These are phyloP conservation scores for Carlito syrichta DNA, from an alignment of 2,113 vertebrate genomes.

Conservation along the genomic window DNA sequence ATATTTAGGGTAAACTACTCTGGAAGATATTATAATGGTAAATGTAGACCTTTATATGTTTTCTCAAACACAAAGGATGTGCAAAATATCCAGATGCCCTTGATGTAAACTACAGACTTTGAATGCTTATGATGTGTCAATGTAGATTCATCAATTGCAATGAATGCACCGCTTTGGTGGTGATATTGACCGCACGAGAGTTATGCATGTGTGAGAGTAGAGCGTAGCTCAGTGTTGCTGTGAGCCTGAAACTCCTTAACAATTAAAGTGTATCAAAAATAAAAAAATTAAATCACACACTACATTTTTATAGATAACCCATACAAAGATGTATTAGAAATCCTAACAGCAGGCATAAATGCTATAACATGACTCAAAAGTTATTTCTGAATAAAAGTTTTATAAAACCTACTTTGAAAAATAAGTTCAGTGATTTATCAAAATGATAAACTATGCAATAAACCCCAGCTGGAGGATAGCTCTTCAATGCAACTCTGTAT, in stretches of 20 bases:
- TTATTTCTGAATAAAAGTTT: background rate
- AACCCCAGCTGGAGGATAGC: background rate
- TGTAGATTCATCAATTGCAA: background rate
- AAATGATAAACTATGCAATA: background rate
- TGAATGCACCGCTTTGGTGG: too few relatives aligned
- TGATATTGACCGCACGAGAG: background rate
- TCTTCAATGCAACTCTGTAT: background rate
- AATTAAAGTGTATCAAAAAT: background rate
- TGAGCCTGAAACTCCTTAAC: background rate
- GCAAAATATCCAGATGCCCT: background rate
- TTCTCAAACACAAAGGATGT: background rate
- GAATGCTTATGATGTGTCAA: background rate
- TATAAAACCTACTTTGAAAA: background rate
- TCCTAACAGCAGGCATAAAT: background rate
- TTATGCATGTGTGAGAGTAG: rapidly evolving
- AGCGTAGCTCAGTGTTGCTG: background rate
- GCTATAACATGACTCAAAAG: background rate
- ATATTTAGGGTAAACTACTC: background rate
- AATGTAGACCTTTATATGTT: background rate
- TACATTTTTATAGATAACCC: background rate
- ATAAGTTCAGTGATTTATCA: background rate
- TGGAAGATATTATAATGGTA: background rate
- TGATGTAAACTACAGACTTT: background rate
- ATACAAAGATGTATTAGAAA: background rate
- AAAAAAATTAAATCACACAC: background rate